phyloP scores from a whole-genome alignment of 2,113 vertebrate species.

The Hydropotes inermis region DNA sequence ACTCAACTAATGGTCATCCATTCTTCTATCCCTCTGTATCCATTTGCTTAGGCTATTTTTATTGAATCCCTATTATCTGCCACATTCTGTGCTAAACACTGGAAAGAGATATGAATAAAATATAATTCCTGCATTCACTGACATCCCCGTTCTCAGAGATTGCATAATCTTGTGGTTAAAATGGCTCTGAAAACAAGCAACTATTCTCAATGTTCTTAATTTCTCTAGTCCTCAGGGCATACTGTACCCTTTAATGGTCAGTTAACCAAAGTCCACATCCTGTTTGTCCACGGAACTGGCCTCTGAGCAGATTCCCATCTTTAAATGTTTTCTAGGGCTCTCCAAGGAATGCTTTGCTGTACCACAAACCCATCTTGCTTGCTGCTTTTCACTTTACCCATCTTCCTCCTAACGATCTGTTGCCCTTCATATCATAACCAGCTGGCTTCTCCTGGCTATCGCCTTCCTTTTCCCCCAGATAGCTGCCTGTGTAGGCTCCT shows the following conservation, averaged over 20 bases:
- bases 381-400: background rate
- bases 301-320: background rate
- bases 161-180: background rate
- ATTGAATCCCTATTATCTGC: background rate
- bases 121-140: background rate
- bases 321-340: background rate
- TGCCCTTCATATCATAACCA: background rate
- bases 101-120: background rate
- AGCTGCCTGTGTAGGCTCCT: background rate
- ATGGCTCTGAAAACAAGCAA: background rate
- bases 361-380: background rate
- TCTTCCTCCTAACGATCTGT: background rate
- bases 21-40: background rate
- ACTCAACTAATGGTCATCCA: background rate
- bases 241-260: background rate
- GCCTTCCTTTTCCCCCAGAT: background rate
- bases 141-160: background rate
- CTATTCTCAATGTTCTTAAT: background rate
- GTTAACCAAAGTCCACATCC: background rate
- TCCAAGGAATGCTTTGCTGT: background rate
- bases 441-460: background rate
- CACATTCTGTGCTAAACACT: background rate
- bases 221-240: background rate
- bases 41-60: background rate
- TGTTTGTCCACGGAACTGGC: background rate